phyloP scores from a whole-genome alignment of 2,113 vertebrate genomes.

The Oophaga pumilio region DNA sequence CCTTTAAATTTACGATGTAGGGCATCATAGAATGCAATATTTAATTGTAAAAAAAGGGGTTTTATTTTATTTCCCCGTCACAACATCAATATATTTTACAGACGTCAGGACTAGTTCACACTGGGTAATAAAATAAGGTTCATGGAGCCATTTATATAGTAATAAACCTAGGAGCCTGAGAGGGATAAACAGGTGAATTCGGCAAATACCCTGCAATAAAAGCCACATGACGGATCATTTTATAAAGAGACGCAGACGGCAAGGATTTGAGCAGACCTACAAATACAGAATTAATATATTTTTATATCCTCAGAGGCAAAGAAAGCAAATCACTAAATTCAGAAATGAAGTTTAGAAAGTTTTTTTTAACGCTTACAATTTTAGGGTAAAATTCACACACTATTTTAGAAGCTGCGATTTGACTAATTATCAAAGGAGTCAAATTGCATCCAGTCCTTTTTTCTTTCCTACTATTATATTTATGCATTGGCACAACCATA shows the following conservation, averaged over 20 bases:
- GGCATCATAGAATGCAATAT: neutral
- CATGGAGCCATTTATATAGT: slow-evolving; percentile 35
- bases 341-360: neutral
- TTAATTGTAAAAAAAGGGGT: neutral
- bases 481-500: neutral
- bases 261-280: neutral
- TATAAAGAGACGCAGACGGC: neutral
- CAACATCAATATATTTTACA: slow-evolving; percentile 39
- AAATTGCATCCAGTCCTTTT: too few species aligned
- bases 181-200: slow-evolving; percentile 21
- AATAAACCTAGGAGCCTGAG: slow-evolving; percentile 34
- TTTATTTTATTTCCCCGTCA: neutral
- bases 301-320: neutral
- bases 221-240: neutral
- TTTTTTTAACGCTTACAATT: too few species aligned
- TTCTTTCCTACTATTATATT: too few species aligned
- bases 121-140: slow-evolving; percentile 20
- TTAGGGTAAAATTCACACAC: too few species aligned
- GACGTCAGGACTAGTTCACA: slow-evolving; percentile 21
- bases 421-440: too few species aligned
- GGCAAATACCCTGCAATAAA: slow-evolving; percentile 7
- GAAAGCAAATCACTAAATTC: neutral
- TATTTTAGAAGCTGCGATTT: too few species aligned
- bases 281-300: neutral
- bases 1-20: too few species aligned